Evolutionary conservation across 23 tunicate species (phyloP).

Genomic region (Styela clava): DNA sequence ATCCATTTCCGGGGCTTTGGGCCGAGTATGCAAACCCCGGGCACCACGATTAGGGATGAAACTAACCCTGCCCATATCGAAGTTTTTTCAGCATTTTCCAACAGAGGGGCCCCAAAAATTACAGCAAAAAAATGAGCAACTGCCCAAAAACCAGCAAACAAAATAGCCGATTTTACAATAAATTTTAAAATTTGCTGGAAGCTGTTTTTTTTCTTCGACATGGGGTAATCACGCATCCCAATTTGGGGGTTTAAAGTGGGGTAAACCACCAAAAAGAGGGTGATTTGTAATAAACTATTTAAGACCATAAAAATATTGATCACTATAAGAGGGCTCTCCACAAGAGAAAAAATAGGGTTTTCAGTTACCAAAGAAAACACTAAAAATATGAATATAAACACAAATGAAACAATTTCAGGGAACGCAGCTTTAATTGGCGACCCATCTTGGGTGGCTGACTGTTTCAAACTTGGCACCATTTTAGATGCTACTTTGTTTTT

Average conservation of each 20-base stretch:
- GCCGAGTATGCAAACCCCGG: constrained; percentile 52
- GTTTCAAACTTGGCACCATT: neutral
- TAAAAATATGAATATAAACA: neutral
- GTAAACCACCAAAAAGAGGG: constrained; percentile 8
- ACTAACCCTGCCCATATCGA: constrained; percentile 61
- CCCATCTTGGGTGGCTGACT: neutral
- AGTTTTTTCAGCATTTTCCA: constrained; percentile 46
- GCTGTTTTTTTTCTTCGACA: neutral
- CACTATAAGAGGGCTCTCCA: neutral
- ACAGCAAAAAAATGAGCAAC: constrained; percentile 46
- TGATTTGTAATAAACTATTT: constrained; percentile 17
- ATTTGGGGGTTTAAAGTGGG: neutral
- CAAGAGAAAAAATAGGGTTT: neutral
- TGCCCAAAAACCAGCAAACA: constrained; percentile 39
- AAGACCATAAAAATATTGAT: neutral
- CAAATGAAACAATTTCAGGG: constrained; percentile 15
- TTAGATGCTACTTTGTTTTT: neutral
- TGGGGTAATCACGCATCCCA: neutral
- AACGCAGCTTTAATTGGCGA: constrained; percentile 1
- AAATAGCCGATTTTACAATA: neutral
- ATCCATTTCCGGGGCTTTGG: constrained; percentile 29
- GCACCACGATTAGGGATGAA: constrained; percentile 48
- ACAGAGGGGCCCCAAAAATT: constrained; percentile 73
- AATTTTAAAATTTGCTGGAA: neutral
- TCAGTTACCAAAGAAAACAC: constrained; percentile 3